These are phyloP conservation scores for Labia minor DNA, from an alignment of 2,888 invertebrate genomes.

Conservation along the genomic window DNA sequence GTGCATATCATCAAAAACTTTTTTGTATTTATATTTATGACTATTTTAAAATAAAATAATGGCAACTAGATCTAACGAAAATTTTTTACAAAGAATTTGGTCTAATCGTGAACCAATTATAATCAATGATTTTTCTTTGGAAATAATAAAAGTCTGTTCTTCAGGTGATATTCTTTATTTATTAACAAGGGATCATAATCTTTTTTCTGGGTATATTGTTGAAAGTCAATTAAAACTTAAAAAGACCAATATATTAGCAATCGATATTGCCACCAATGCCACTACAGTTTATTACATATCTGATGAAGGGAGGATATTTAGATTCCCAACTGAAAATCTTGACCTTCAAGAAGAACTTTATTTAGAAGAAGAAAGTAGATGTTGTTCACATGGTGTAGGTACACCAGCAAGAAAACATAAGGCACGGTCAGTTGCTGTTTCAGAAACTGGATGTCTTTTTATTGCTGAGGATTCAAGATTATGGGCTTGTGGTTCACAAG, in stretches of 20 bases:
- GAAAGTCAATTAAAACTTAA: constrained; percentile 30
- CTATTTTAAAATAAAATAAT: not conserved
- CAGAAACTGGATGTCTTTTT: constrained; percentile 51
- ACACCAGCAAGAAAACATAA: constrained; percentile 50
- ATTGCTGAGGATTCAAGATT: constrained; percentile 55
- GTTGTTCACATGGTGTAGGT: constrained; percentile 54
- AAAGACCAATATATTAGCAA: constrained; percentile 43
- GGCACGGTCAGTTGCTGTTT: constrained; percentile 50
- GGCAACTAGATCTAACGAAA: not conserved
- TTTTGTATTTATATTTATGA: too few species aligned
- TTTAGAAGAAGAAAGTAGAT: constrained; percentile 51
- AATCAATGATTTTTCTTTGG: not conserved
- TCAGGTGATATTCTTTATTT: constrained; percentile 18
- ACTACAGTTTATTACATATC: constrained; percentile 50
- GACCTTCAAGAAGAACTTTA: constrained; percentile 49
- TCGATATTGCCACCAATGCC: constrained; percentile 52
- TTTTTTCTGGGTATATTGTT: constrained; percentile 22
- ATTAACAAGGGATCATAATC: constrained; percentile 20
- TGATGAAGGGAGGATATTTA: constrained; percentile 49
- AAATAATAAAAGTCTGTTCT: constrained; percentile 22
- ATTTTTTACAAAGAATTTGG: not conserved
- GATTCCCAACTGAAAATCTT: constrained; percentile 43
- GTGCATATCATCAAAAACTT: too few species aligned
- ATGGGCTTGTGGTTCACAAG: constrained; percentile 58
- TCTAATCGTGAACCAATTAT: not conserved